Conservation (phyloP, 2,113 vertebrate genomes). For the Peromyscus leucopus region DNA sequence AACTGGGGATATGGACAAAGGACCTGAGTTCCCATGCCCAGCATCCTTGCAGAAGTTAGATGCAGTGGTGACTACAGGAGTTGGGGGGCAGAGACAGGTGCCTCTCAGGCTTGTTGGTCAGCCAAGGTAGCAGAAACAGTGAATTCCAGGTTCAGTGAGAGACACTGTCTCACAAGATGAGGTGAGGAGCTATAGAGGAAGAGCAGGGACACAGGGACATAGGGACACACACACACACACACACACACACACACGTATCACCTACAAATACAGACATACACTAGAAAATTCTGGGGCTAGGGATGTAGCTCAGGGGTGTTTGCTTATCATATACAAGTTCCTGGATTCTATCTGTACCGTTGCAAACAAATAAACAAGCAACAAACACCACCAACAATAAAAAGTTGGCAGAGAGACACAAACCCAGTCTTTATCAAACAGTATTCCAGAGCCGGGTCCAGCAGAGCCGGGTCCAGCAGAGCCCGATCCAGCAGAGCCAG, state of each 20-base stretch:
- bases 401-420: background rate
- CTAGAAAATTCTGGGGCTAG: background rate
- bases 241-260: too few species aligned
- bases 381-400: background rate
- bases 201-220: too few species aligned
- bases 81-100: background rate
- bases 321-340: background rate
- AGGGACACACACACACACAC: background rate
- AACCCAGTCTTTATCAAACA: background rate
- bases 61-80: too few species aligned
- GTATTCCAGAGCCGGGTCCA: background rate
- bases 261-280: background rate
- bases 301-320: background rate
- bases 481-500: background rate
- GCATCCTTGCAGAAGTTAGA: background rate
- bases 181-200: background rate
- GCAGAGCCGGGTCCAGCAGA: background rate
- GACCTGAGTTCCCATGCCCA: too few species aligned
- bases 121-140: background rate
- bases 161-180: background rate
- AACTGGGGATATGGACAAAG: background rate
- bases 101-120: too few species aligned
- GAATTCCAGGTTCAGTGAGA: background rate
- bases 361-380: background rate
- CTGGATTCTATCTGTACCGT: background rate